phyloP scores from a whole-genome alignment of 2,797 vertebrate genomes.

The Paratrypauchen microcephalus region DNA sequence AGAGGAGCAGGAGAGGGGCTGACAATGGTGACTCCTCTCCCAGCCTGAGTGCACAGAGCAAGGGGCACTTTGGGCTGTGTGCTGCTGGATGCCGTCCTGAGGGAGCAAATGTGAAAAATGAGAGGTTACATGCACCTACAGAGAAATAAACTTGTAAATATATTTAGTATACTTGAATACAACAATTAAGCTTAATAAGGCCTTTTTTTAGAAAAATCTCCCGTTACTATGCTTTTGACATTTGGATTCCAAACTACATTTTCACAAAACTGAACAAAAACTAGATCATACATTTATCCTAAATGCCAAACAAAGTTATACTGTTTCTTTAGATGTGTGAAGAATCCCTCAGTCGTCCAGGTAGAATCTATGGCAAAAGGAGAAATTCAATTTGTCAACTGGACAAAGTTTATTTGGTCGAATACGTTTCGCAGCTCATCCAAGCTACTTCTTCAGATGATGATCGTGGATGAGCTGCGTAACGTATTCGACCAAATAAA shows the following conservation, averaged over 20 bases:
- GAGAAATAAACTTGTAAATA: not conserved
- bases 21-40: conserved; percentile 84
- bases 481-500: too few relatives aligned
- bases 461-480: too few relatives aligned
- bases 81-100: conserved; percentile 82
- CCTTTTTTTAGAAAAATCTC: not conserved
- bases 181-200: not conserved
- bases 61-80: conserved; percentile 87
- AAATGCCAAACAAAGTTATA: too few relatives aligned
- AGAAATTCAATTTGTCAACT: too few relatives aligned
- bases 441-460: too few relatives aligned
- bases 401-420: too few relatives aligned
- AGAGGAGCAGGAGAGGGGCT: conserved; percentile 83
- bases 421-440: too few relatives aligned
- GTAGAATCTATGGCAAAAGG: too few relatives aligned
- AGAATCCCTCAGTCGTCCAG: too few relatives aligned
- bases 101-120: not conserved
- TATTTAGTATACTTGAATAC: not conserved
- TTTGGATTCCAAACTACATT: not conserved
- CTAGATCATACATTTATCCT: too few relatives aligned
- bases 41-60: conserved; percentile 82
- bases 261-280: not conserved
- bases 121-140: not conserved
- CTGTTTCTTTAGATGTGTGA: too few relatives aligned
- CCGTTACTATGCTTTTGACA: not conserved